Base-by-base conservation (phyloP, 2,888 invertebrate genomes). In the Hydrotaea cyrtoneurina region DNA sequence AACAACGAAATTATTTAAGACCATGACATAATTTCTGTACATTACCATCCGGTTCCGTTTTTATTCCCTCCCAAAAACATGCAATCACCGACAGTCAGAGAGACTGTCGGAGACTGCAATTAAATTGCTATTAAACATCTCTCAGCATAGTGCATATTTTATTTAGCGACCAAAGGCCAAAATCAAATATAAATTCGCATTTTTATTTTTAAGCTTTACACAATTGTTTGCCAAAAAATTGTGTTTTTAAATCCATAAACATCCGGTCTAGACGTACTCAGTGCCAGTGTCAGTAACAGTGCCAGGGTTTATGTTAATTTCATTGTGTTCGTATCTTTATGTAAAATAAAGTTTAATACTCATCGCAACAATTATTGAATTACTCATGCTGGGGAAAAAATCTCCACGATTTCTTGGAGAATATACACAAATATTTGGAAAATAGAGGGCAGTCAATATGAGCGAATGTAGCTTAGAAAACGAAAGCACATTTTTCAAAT, bases 221-320 rank as follows among this genome's bases (percentile, higher is more conserved):
- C 78, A 85, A 85, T 82, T 81, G 85, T 62, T 80, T 79, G 81
- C 79, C 79, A 76, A 83, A 78, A 78, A 57, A 69, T 79, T 76
- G 39, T 71, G 55, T 39, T 76, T 78, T 81, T 85, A 82, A 85
- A 82, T 85, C 66, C 79, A 82, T 82, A 85, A 85, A 85, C 83
- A 85, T 85, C 85, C 85, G 82, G 85, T 85, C 85, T 85, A 85
- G 85, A 85, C 85, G 74, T 39, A 36, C 55, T 21, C 55, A 55
- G 55, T 55, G 36, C 17, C 46, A 53, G 59, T 80, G 73, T n/a
- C n/a, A n/a, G n/a, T n/a, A n/a, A n/a, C 55, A 55, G 55, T 55
- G 36, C 72, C 66, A 77, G 76, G 66, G 50, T 85, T 79, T 82
- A 82, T 85, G 78, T 73, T 76, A 17, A 66, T 43, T 66, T 13